Percentiles rank a stretch among this genome's conserved stretches.
Evolutionary conservation across 2,113 vertebrate species (phyloP).

Genomic region (Periophthalmodon schlosseri): DNA sequence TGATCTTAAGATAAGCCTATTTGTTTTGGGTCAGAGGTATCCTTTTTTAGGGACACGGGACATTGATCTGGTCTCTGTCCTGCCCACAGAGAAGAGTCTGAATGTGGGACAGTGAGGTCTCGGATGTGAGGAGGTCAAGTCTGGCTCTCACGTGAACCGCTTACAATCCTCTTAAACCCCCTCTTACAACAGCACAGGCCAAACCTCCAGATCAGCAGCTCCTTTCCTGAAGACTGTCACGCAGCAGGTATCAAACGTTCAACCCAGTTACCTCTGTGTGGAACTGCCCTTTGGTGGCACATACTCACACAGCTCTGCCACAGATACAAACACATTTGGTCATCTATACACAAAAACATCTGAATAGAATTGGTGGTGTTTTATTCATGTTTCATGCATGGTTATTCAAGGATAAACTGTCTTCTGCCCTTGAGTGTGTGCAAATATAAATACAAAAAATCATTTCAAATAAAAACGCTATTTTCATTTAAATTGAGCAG

Average conservation of each 20-base stretch:
- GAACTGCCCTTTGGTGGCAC: not conserved
- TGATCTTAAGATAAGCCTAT: not conserved
- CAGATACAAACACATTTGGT: not conserved
- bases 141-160: constrained; percentile 62
- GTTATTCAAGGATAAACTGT: no score
- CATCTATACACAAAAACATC: not conserved
- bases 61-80: constrained; percentile 21
- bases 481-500: not conserved
- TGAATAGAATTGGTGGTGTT: not conserved
- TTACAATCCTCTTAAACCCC: constrained; percentile 75
- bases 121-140: constrained; percentile 50
- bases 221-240: constrained; percentile 66
- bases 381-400: no score
- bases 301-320: not conserved
- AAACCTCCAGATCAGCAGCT: constrained; percentile 64
- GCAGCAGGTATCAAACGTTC: constrained; percentile 61
- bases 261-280: not conserved
- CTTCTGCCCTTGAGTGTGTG: no score
- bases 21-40: not conserved
- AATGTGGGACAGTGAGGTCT: constrained; percentile 68
- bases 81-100: constrained; percentile 24
- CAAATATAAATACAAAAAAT: no score
- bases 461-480: not conserved
- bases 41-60: not conserved
- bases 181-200: constrained; percentile 51